Percentiles rank a stretch among this genome's conserved stretches.
These are phyloP conservation scores for Ochropleura plecta DNA, from an alignment of 2,888 invertebrate genomes.

Conservation along the genomic window DNA sequence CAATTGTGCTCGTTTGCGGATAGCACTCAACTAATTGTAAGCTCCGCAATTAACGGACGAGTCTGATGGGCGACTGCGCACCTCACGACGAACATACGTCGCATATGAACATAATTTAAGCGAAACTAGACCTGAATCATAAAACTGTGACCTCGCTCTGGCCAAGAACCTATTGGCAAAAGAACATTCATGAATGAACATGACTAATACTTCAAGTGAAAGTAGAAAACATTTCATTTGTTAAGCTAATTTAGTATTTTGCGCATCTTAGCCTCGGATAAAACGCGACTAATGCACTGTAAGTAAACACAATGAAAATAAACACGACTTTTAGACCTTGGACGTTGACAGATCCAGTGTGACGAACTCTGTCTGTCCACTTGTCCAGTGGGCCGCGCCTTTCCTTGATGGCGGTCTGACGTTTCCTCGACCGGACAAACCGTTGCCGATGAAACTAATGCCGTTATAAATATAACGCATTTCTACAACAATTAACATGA, in stretches of 20 bases:
- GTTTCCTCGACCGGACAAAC: slow-evolving; percentile 62
- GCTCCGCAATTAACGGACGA: slow-evolving; percentile 82
- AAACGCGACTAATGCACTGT: slow-evolving; percentile 48
- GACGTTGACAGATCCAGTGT: slow-evolving; percentile 36
- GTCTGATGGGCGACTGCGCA: slow-evolving; percentile 77
- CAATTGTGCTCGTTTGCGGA: slow-evolving; percentile 88
- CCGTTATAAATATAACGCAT: slow-evolving; percentile 48
- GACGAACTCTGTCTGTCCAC: slow-evolving; percentile 29
- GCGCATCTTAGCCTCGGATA: slow-evolving; percentile 38
- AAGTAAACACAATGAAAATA: slow-evolving; percentile 57
- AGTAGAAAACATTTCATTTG: slow-evolving; percentile 58
- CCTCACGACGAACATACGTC: slow-evolving; percentile 68
- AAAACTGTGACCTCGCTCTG: slow-evolving; percentile 19
- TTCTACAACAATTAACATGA: slow-evolving; percentile 36
- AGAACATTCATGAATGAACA: slow-evolving; percentile 47
- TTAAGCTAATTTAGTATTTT: slow-evolving; percentile 52
- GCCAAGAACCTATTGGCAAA: slow-evolving; percentile 23
- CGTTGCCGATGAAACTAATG: slow-evolving; percentile 49
- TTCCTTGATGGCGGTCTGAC: slow-evolving; percentile 66
- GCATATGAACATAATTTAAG: slow-evolving; percentile 21
- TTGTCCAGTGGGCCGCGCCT: slow-evolving; percentile 34
- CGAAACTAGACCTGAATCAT: slow-evolving; percentile 24
- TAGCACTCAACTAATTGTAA: slow-evolving; percentile 86
- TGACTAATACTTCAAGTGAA: slow-evolving; percentile 58
- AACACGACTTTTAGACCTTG: slow-evolving; percentile 47